These are phyloP conservation scores for Drosophila subquinaria DNA, from an alignment of 2,888 invertebrate species.

Conservation along the genomic window DNA sequence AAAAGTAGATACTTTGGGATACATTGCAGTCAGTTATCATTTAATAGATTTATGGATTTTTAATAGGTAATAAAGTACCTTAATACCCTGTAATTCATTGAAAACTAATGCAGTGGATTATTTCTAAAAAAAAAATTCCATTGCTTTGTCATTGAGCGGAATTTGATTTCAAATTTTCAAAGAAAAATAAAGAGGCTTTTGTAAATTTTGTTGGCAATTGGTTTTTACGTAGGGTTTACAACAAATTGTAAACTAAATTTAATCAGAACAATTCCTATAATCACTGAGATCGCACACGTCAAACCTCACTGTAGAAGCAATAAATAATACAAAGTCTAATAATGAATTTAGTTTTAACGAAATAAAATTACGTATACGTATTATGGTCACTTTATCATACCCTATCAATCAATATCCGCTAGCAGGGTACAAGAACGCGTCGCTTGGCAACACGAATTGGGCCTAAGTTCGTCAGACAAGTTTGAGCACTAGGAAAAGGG, in stretches of 20 bases:
- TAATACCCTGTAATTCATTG: not conserved
- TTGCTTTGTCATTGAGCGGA: not conserved
- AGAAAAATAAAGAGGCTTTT: not conserved
- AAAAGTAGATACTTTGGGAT: not conserved
- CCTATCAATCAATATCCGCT: not conserved
- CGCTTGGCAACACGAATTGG: slow-evolving; percentile 31
- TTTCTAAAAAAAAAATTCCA: not conserved
- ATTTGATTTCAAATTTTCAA: not conserved
- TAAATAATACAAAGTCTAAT: not conserved
- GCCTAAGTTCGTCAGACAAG: not conserved
- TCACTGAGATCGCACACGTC: not conserved
- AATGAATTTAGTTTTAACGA: not conserved
- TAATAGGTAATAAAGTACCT: not conserved
- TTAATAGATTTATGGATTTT: not conserved
- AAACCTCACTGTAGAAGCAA: not conserved
- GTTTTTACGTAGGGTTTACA: not conserved
- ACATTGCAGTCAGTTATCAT: not conserved
- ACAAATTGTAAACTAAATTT: not conserved
- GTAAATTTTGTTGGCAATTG: not conserved
- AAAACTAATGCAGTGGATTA: not conserved
- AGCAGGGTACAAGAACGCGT: slow-evolving; percentile 20
- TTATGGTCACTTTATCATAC: not conserved
- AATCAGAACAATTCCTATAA: not conserved
- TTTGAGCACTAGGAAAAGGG: not conserved
- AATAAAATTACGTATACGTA: not conserved